A percentile compares a stretch with the other conserved stretches of the same genome.
phyloP scores from a whole-genome alignment of 2,888 invertebrate species.

The Laothoe populi region DNA sequence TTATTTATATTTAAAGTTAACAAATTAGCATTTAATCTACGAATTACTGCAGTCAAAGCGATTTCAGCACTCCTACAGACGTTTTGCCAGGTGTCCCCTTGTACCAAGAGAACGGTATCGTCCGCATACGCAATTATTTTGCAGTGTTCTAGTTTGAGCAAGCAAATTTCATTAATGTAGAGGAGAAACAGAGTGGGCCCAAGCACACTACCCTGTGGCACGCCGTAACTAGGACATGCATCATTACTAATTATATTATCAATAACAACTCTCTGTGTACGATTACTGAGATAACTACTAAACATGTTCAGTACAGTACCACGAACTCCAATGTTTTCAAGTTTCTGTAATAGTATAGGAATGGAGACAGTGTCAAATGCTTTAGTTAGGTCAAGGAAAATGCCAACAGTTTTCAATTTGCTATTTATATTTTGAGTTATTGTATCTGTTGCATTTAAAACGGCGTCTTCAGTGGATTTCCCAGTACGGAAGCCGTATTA shows the following conservation, averaged over 20 bases:
- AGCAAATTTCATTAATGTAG: neutral
- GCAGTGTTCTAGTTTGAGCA: neutral
- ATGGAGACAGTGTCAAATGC: too few species aligned
- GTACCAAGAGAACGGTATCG: neutral
- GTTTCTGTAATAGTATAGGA: neutral
- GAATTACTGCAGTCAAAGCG: too few species aligned
- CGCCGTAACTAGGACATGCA: too few species aligned
- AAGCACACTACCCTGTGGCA: neutral
- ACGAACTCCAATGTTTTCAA: neutral
- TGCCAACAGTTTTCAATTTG: neutral
- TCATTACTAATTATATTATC: too few species aligned
- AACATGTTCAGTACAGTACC: neutral
- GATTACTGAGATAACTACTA: slow-evolving; percentile 1
- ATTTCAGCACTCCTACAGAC: too few species aligned
- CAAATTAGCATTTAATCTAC: too few species aligned
- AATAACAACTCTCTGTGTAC: slow-evolving; percentile 27
- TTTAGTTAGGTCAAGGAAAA: neutral
- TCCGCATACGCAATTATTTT: neutral
- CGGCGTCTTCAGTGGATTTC: slow-evolving; percentile 22
- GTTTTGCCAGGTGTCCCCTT: too few species aligned
- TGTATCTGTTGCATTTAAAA: neutral
- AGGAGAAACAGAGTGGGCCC: neutral
- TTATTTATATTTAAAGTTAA: too few species aligned
- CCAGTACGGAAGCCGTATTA: too few species aligned
- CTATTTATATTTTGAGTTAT: neutral